A percentile compares a stretch with the other conserved stretches of the same genome.
These are phyloP conservation scores for Phyllostomus hastatus DNA, from an alignment of 2,113 vertebrate species.

Conservation along the genomic window DNA sequence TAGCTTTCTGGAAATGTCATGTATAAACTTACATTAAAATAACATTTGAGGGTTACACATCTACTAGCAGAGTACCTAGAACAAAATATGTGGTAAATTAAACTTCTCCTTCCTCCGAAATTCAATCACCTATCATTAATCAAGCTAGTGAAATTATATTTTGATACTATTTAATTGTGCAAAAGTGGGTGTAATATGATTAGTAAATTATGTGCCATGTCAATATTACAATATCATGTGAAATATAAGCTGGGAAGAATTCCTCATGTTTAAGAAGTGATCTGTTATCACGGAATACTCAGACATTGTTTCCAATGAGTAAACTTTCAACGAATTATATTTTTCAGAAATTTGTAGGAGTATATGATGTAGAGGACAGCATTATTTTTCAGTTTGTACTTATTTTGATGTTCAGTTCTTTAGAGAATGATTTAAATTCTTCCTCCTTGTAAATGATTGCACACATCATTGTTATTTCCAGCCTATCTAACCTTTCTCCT, in stretches of 20 bases:
- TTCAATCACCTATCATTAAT: neutral
- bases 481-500: neutral
- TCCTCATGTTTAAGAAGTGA: neutral
- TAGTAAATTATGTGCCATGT: neutral
- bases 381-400: neutral
- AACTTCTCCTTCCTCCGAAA: neutral
- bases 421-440: neutral
- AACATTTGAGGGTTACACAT: neutral
- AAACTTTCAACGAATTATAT: neutral
- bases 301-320: neutral
- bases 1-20: neutral
- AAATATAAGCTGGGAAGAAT: neutral
- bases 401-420: neutral
- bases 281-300: neutral
- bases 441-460: neutral
- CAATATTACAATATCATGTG: neutral
- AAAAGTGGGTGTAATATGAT: neutral
- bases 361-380: neutral
- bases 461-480: neutral
- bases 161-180: neutral
- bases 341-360: neutral
- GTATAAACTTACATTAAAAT: neutral
- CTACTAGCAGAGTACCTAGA: neutral
- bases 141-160: neutral
- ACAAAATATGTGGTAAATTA: neutral